Evolutionary conservation across 64 coral and sea anemone genomes (phyloP), one percentile per base, ranked within the genome.

Genomic region (Montipora capricornis): DNA sequence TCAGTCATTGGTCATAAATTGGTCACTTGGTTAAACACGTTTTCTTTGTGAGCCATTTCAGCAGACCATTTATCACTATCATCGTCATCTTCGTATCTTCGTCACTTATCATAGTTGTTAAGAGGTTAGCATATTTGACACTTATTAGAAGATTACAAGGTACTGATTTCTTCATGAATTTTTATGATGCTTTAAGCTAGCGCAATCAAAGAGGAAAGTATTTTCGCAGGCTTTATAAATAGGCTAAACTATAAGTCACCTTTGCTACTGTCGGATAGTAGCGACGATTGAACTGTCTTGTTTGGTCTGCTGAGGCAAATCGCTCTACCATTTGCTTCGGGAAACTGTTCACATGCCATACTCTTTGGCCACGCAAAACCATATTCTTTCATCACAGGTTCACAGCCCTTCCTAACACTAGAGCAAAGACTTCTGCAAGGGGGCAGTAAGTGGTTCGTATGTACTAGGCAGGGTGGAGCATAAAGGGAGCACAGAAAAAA

Each of bases 401-500:
- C 66, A 37, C 94, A 95, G 4, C 84, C 94, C 0, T 2, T 46
- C 13, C 16, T 85, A 52, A 80, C 89, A 45, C 77, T 79, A 15
- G 75, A 22, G 55, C 94, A 95, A 5, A 96, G 76, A 14, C 11
- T 58, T 47, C 89, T 70, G 58, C 92, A 94, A 1, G 95, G 92
- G 5, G 77, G 77, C 17, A 55, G 14, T 22, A 19, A 80, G 4
- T 29, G 19, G 13, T 75, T 55, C 24, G 24, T 26, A 26, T 26
- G 24, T 26, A 26, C 24, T 26, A 26, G 24, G 24, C 24, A 26
- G 24, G 24, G 3, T 74, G 66, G 46, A 67, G 48, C 12, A 59
- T 48, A 59, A 92, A 97, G 37, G 0, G 76, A 77, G 48, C 95
- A 97, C 1, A 97, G 84, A 83, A 97, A 94, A 5, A 57, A 20